These are phyloP conservation scores for Sebastes matsubarae DNA, from an alignment of 2,797 vertebrate species.

Conservation along the genomic window DNA sequence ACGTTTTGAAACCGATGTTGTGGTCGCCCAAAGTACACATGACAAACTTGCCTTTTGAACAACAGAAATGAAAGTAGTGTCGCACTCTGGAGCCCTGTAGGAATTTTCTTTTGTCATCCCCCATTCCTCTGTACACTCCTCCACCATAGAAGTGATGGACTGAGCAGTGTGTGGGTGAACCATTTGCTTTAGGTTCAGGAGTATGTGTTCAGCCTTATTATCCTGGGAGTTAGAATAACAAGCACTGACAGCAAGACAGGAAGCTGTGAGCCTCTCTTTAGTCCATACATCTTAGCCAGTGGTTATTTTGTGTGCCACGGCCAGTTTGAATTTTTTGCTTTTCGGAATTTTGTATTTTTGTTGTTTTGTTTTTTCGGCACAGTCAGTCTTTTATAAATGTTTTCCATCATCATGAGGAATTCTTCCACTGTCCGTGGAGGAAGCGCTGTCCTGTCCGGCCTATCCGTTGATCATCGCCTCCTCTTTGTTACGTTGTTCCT, in stretches of 20 bases:
- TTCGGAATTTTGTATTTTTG: neutral
- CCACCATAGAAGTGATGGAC: neutral
- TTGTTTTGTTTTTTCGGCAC: neutral
- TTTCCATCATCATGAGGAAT: neutral
- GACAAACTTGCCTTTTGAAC: neutral
- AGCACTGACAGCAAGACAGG: neutral
- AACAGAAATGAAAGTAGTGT: neutral
- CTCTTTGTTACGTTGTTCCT: neutral
- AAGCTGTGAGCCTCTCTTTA: neutral
- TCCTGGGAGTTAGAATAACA: neutral
- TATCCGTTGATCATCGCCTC: neutral
- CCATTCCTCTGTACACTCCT: neutral
- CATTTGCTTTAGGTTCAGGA: neutral
- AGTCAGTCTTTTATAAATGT: too few species aligned
- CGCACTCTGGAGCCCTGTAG: neutral
- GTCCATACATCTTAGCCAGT: neutral
- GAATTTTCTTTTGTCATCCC: neutral
- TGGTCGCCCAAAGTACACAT: neutral
- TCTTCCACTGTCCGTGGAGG: neutral
- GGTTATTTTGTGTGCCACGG: neutral
- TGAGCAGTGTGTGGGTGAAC: neutral
- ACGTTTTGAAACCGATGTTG: neutral
- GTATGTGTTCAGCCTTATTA: neutral
- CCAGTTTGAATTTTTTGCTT: neutral
- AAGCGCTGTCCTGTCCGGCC: too few species aligned